Base-by-base conservation (phyloP, 1,140 invertebrate species). In the Zaprionus inermis region DNA sequence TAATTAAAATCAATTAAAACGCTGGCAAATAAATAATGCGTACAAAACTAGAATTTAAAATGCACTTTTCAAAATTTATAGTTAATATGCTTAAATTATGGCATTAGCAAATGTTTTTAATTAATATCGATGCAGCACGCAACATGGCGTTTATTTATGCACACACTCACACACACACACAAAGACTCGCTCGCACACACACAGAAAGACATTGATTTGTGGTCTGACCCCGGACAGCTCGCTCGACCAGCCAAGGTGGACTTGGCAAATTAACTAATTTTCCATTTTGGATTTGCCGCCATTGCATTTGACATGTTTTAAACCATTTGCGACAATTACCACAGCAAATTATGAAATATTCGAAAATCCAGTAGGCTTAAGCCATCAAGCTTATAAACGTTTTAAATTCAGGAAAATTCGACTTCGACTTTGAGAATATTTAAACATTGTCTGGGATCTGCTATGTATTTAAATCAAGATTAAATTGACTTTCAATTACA, bases 91-190 rank as follows among this genome's bases (percentile, higher is more conserved):
- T 78, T 85, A 69, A 86, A 85, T 81, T 85, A 85, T 85, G 70
- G 76, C 81, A 84, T 85, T 78, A 85, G 78, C 66, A 78, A 84
- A 85, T 66, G 70, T 66, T 84, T 85, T 85, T 78, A 84, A 84
- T 81, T 81, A 85, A 81, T 71, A 74, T 58, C 18, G 18, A 54
- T 49, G 24, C 56, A 68, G 66, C 64, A 70, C 6, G 28, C 58
- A 54, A 49, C 69, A 67, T 68, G 3, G 32, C 46, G 51, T 46
- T 86, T 66, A 72, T 61, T 61, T 64, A 60, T 63, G 44, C 60
- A 60, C 51, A 22, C 56, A 60, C 51, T 18, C 56, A 41, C 46
- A 73, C 73, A 12, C 9, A 34, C 10, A 38, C 36, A 14, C n/a
- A 41, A 6, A 7, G 3, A 9, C 22, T 4, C 30, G 7, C 38